Percentiles rank a stretch among this genome's conserved stretches.
These are phyloP conservation scores for Melieria picta DNA, from an alignment of 2,888 invertebrate genomes.

Conservation along the genomic window DNA sequence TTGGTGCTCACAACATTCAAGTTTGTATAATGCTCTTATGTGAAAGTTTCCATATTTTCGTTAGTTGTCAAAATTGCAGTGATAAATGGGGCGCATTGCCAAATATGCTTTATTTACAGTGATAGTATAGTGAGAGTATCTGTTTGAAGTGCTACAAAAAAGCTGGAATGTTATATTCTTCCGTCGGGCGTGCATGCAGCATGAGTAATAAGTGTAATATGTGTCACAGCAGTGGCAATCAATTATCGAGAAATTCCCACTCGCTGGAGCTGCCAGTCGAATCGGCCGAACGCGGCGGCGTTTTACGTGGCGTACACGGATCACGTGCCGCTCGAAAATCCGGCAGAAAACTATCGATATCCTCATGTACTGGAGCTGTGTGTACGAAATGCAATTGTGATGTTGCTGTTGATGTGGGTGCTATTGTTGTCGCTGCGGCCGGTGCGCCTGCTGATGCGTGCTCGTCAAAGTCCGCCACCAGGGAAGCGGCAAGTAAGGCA, in stretches of 20 bases:
- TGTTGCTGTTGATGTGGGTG: not conserved
- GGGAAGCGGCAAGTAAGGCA: constrained; percentile 37
- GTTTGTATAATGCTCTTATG: too few species aligned
- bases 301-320: constrained; percentile 42
- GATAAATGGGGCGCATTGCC: too few species aligned
- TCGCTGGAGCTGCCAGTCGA: constrained; percentile 59
- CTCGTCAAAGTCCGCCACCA: constrained; percentile 24
- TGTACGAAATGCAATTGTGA: constrained; percentile 49
- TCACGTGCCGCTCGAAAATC: constrained; percentile 55
- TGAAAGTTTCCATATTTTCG: too few species aligned
- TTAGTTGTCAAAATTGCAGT: too few species aligned
- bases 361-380: constrained; percentile 45
- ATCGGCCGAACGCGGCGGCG: constrained; percentile 44
- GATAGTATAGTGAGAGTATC: too few species aligned
- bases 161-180: too few species aligned
- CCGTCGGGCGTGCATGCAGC: too few species aligned
- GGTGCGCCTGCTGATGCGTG: not conserved
- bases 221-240: constrained; percentile 21
- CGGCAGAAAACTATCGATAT: constrained; percentile 54
- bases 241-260: constrained; percentile 65
- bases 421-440: not conserved
- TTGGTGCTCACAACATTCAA: too few species aligned
- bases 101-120: too few species aligned
- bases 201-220: too few species aligned
- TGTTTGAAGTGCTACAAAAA: too few species aligned